Base-by-base conservation (phyloP, 2,113 vertebrate genomes). In the Dendropsophus ebraccatus region DNA sequence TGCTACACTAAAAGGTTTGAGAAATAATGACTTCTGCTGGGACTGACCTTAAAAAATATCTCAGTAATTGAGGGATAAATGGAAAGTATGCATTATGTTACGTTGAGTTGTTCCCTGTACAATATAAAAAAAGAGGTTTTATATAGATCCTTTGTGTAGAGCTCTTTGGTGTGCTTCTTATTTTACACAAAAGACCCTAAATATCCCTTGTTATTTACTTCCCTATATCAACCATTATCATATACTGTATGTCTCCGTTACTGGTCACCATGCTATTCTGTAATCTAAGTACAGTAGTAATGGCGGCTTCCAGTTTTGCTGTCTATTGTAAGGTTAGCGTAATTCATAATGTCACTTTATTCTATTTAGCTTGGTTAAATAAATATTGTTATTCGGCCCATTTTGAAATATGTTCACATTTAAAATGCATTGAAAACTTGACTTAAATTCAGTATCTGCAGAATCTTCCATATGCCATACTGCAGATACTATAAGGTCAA, bases 381-480 rank as follows among this genome's bases (percentile, higher is more conserved):
- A 23, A 2, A 16, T 28, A 49, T 25, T 49, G 2, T 75, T 47
- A 14, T 47, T 49, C 1, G 23, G 21, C 6, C 45, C 41, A 75
- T 16, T 67, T 74, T 47, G 13, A 73, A 45, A 74, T 14, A 12
- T 25, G n/a, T 47, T 47, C 13, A 47, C 45, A 74, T 74, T 49
- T 75, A 75, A 49, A 75, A 75, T 75, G 47, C 73, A 75, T 50
- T 49, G 45, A 75, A 75, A 75, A 25, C 45, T 41, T 10, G 67
- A 23, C 67, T 41, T 23, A 41, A 37, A 41, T 70, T 70, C 35
- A 12, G 12, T 41, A 21, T 41, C 35, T 70, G 19, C 67, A 37
- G 19, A 16, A 70, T 21, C 9, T 41, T 23, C 32, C 30, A 70
- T 12, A 41, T 37, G 67, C 12, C 21, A 41, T 41, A 32, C 67